phyloP scores from a whole-genome alignment of 2,113 vertebrate genomes.

The Trematomus loennbergii region DNA sequence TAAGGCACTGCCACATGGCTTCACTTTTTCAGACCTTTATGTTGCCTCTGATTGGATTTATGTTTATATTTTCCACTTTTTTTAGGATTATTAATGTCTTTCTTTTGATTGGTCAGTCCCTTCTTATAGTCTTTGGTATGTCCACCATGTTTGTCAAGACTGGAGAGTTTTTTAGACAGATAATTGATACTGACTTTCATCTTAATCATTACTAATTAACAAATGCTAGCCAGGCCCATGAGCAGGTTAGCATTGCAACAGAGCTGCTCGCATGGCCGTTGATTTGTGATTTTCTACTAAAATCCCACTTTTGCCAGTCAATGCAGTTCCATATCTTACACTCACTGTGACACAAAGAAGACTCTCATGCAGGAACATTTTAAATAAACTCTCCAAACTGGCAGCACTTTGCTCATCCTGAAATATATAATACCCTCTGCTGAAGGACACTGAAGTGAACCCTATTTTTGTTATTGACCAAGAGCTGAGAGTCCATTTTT shows the following conservation, averaged over 20 bases:
- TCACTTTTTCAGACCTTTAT: no score
- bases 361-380: neutral
- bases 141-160: neutral
- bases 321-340: neutral
- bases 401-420: no score
- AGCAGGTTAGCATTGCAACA: neutral
- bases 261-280: neutral
- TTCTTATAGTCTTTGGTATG: neutral
- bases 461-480: slow-evolving; percentile 31
- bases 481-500: slow-evolving; percentile 23
- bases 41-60: no score
- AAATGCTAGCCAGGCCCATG: neutral
- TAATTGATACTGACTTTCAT: neutral
- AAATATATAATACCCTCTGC: neutral
- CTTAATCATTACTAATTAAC: neutral
- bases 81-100: no score
- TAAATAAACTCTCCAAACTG: no score
- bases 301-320: neutral
- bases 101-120: no score
- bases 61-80: no score
- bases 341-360: neutral
- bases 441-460: slow-evolving; percentile 23
- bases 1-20: no score
- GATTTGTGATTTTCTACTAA: neutral
- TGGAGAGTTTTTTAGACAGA: neutral